Evolutionary conservation across 2,888 invertebrate species (phyloP).

Genomic region (Ommatoiulus sabulosus): DNA sequence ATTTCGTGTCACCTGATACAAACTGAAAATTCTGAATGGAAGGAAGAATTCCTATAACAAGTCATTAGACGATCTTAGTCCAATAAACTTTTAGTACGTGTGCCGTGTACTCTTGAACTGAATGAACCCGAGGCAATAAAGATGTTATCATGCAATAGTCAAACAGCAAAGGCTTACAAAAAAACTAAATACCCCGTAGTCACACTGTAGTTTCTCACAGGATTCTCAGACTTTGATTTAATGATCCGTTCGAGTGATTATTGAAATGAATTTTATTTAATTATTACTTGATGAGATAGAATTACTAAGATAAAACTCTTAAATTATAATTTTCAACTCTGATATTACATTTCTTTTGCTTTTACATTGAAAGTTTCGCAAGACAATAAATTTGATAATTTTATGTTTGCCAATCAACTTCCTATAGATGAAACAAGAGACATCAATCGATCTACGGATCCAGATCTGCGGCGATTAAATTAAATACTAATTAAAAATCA

Average conservation of each 20-base stretch:
- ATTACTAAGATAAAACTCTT: background rate
- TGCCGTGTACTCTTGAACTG: constrained; percentile 39
- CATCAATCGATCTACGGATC: too few species aligned
- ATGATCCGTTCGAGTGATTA: background rate
- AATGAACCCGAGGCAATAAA: constrained; percentile 19
- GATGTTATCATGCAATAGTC: constrained; percentile 19
- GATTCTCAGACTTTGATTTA: background rate
- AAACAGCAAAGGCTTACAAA: constrained; percentile 25
- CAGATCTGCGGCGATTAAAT: too few species aligned
- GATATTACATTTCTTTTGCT: background rate
- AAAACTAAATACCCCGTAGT: background rate
- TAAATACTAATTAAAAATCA: too few species aligned
- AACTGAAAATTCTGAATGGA: constrained; percentile 8
- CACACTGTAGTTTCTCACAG: background rate
- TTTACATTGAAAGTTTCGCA: background rate
- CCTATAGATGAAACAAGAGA: too few species aligned
- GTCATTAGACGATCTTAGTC: constrained; percentile 35
- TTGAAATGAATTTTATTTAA: background rate
- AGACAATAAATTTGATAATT: background rate
- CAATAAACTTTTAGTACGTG: constrained; percentile 40
- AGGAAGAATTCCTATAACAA: constrained; percentile 15
- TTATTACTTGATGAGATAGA: constrained; percentile 9
- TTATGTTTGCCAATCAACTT: too few species aligned
- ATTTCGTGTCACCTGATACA: constrained; percentile 29
- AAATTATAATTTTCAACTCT: background rate